Conservation (phyloP, 1,140 invertebrate species). For the Hycleus cichorii region DNA sequence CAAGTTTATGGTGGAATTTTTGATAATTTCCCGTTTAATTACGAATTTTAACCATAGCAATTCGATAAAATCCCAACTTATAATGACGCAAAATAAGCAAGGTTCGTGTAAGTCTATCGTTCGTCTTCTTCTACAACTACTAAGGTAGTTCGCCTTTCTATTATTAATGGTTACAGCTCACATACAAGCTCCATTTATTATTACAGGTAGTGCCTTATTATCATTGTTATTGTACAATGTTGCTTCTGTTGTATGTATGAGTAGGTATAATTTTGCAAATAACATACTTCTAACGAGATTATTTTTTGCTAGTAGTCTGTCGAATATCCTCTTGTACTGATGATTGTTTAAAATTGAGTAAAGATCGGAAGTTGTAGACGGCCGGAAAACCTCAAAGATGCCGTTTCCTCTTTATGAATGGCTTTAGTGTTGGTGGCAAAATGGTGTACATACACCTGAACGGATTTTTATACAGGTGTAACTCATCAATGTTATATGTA, state of each 20-base stretch:
- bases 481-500: too few relatives aligned
- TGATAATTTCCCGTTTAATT: too few relatives aligned
- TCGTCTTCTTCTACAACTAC: not conserved
- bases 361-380: too few relatives aligned
- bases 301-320: too few relatives aligned
- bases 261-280: conserved; percentile 8
- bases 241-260: not conserved
- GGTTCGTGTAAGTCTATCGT: conserved; percentile 13
- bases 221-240: conserved; percentile 14
- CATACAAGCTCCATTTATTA: conserved; percentile 14
- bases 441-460: conserved; percentile 7
- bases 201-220: conserved; percentile 12
- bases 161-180: conserved; percentile 15
- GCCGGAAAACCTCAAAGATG: too few relatives aligned
- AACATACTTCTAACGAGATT: not conserved
- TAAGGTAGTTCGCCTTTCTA: conserved; percentile 14
- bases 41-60: conserved; percentile 24
- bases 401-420: too few relatives aligned
- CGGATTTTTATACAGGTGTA: conserved; percentile 3
- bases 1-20: conserved; percentile 3
- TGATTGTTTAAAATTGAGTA: too few relatives aligned
- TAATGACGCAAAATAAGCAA: conserved; percentile 23
- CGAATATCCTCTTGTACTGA: too few relatives aligned
- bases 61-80: conserved; percentile 25
- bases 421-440: not conserved